Evolutionary conservation across 2,113 vertebrate genomes (phyloP), one percentile per base, ranked within the genome.

Genomic region (Falco punctatus): DNA sequence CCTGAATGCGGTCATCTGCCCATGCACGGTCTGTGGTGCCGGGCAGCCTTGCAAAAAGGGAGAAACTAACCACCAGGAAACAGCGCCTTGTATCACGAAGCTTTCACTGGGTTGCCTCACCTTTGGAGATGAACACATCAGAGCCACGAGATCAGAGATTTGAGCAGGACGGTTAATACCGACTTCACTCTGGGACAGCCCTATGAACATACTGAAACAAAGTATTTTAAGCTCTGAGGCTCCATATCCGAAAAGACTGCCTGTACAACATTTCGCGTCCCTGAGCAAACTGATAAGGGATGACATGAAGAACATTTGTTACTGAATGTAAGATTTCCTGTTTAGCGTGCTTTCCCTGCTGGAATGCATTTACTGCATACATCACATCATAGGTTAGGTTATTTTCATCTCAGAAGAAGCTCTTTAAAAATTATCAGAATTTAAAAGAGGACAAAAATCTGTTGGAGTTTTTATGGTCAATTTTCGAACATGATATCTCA

Each of bases 211-310:
- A 9, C 23, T 30, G 69, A 80, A 92, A 48, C 33, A 85, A 94
- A 90, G 67, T 6, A 26, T 64, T 83, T 77, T 51, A 42, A 69
- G 46, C 13, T 73, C 19, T 48, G 55, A 73, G 38, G 14, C 8
- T 30, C 14, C 1, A 0, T 51, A 15, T 82, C 58, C 75, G 33
- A 64, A 65, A 83, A 81, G 28, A 18, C n/a, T 81, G 62, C 26
- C n/a, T 30, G 66, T 85, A 57, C 59, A 59, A 73, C 62, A 67
- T 23, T 95, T 62, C 28, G 54, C 78, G 55, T 87, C 71, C 38
- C 66, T 85, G 59, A 85, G 58, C 19, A 89, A 80, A 49, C 21
- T 42, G 83, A 92, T 95, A 90, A 96, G 51, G 30, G 61, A 58
- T 58, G 23, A 85, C 66, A 72, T 13, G 27, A 79, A 80, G 61